Conservation (phyloP, 2,888 invertebrate species). For the Heliconius ismenius region DNA sequence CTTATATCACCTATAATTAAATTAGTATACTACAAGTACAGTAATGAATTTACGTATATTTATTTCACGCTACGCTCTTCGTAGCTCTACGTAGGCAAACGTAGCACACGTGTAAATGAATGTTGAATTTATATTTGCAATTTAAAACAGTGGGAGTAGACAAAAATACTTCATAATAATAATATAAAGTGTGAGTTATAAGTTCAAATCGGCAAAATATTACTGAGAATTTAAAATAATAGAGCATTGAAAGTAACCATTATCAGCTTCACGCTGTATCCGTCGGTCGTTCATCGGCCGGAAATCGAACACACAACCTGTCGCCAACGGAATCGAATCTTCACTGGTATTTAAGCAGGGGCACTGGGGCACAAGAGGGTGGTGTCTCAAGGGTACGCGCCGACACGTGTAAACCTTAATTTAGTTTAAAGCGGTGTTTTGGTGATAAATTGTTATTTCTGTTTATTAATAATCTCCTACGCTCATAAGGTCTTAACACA, state of each 20-base stretch:
- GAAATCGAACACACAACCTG: no score
- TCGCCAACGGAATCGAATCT: slow-evolving; percentile 1
- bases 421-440: slow-evolving; percentile 13
- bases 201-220: background rate
- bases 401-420: slow-evolving; percentile 18
- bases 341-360: background rate
- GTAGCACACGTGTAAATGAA: background rate
- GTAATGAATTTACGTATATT: background rate
- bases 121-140: background rate
- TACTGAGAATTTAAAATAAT: background rate
- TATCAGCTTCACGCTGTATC: no score
- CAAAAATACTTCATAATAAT: background rate
- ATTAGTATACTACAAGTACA: background rate
- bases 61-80: background rate
- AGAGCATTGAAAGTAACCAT: background rate
- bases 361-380: background rate
- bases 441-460: background rate
- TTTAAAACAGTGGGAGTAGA: background rate
- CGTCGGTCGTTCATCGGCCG: no score
- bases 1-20: no score
- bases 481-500: background rate
- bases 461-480: background rate
- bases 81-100: background rate
- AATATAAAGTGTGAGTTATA: background rate
- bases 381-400: background rate